A percentile compares a stretch with the other conserved stretches of the same genome.
These are phyloP conservation scores for Zenarchopterus dispar DNA, from an alignment of 2,797 vertebrate genomes.

Conservation along the genomic window DNA sequence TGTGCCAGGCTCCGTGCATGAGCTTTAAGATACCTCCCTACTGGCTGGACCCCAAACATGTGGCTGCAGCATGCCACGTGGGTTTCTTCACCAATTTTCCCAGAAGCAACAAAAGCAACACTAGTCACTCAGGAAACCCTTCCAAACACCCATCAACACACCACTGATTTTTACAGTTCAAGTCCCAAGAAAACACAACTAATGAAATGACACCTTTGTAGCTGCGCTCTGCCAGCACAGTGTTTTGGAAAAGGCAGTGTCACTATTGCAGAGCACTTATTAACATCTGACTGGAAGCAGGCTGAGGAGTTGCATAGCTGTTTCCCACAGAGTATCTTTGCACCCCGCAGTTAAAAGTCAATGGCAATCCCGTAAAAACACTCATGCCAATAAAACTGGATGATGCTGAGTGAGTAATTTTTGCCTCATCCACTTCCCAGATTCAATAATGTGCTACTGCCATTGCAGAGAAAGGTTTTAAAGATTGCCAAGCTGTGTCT, in stretches of 20 bases:
- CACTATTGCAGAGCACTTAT: constrained; percentile 51
- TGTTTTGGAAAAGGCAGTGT: constrained; percentile 64
- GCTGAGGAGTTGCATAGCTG: constrained; percentile 22
- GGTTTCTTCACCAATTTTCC: constrained; percentile 46
- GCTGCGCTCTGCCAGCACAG: constrained; percentile 27
- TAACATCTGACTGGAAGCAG: constrained; percentile 47
- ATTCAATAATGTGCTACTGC: constrained; percentile 46
- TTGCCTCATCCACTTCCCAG: constrained; percentile 69
- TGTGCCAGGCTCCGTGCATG: constrained; percentile 40
- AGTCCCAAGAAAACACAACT: constrained; percentile 50
- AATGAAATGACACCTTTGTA: constrained; percentile 50
- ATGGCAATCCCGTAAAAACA: constrained; percentile 67
- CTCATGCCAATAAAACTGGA: constrained; percentile 67
- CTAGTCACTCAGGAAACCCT: constrained; percentile 35
- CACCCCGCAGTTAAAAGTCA: constrained; percentile 54
- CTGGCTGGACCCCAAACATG: constrained; percentile 65
- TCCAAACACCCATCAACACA: constrained; percentile 74
- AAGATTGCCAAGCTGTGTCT: constrained; percentile 26
- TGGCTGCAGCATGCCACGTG: constrained; percentile 62
- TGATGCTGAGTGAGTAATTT: constrained; percentile 76
- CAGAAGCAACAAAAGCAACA: constrained; percentile 49
- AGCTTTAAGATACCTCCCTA: constrained; percentile 51
- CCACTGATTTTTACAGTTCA: constrained; percentile 63
- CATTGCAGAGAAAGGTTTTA: constrained; percentile 37
- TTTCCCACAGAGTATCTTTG: constrained; percentile 41